Evolutionary conservation across 2,888 invertebrate species (phyloP), one percentile per base, ranked within the genome.

Genomic region (Tiphia femorata): DNA sequence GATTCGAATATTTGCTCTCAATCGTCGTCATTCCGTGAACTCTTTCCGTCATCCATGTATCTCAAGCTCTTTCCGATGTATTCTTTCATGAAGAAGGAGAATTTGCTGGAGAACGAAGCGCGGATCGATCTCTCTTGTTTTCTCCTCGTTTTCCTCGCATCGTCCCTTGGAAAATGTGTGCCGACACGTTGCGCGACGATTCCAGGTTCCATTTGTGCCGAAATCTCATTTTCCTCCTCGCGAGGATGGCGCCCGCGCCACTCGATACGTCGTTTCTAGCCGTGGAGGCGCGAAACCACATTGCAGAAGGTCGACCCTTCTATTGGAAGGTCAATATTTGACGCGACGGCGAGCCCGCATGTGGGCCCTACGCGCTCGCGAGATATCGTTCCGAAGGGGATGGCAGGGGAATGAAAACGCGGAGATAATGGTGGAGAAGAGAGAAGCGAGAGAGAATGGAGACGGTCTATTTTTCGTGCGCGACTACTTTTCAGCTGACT

Each of bases 271-370:
- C 12, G 27, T 8, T 12, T 29, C 3, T 8, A n/a, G 23, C 10
- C 16, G 50, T 3, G 6, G 38, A 6, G 16, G 8, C 6, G 25
- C 6, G 25, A 25, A 25, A 25, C 4, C 25, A 6, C 25, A 25
- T 8, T 8, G 5, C 8, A 5, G 25, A n/a, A n/a, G n/a, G n/a
- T n/a, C n/a, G n/a, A n/a, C n/a, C n/a, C n/a, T n/a, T n/a, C 33
- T 38, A 59, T 51, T 42, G 54, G 35, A 48, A 55, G 54, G 58
- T 62, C 62, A 62, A 62, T 62, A 62, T 62, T 62, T 62, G 62
- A 54, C 47, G 27, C 37, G 51, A 43, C 21, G 49, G 27, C 29
- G 38, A 25, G 21, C 30, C 12, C 30, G 42, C 12, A n/a, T 17
- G 19, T 27, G 42, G 54, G 55, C 3, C 46, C 40, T 23, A 14